Percentiles rank a stretch among this genome's conserved stretches.
Conservation (phyloP, 2,113 vertebrate species). For the Apodemus speciosus region DNA sequence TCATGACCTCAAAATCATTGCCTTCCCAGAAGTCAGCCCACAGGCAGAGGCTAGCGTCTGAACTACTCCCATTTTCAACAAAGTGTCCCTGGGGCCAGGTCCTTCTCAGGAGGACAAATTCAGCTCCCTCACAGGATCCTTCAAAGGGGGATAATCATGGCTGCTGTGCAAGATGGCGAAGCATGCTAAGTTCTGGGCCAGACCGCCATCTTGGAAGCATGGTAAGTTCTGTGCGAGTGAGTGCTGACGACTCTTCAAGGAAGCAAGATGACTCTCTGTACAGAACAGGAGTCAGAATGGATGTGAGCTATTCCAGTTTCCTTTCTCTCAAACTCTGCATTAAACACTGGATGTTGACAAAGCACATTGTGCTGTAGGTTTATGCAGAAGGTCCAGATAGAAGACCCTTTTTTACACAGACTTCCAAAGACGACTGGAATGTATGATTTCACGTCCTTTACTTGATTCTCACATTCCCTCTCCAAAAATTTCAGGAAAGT, state of each 20-base stretch:
- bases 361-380: neutral
- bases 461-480: neutral
- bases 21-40: constrained; percentile 65
- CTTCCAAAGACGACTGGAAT: neutral
- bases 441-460: neutral
- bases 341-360: neutral
- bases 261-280: neutral
- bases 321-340: neutral
- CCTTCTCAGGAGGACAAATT: constrained; percentile 46
- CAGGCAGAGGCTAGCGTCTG: constrained; percentile 39
- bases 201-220: neutral
- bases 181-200: neutral
- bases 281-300: neutral
- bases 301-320: neutral
- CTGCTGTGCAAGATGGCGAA: constrained; percentile 40
- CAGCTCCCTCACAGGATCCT: constrained; percentile 13
- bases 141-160: constrained; percentile 63
- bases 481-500: neutral
- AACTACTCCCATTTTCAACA: constrained; percentile 54
- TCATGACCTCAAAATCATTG: constrained; percentile 65
- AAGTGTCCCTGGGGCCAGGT: constrained; percentile 61
- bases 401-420: neutral
- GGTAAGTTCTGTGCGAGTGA: constrained; percentile 9
- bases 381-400: neutral
- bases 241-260: constrained; percentile 33